Base-by-base conservation (phyloP, 92 coral and sea anemone species). In the Montipora capitata region DNA sequence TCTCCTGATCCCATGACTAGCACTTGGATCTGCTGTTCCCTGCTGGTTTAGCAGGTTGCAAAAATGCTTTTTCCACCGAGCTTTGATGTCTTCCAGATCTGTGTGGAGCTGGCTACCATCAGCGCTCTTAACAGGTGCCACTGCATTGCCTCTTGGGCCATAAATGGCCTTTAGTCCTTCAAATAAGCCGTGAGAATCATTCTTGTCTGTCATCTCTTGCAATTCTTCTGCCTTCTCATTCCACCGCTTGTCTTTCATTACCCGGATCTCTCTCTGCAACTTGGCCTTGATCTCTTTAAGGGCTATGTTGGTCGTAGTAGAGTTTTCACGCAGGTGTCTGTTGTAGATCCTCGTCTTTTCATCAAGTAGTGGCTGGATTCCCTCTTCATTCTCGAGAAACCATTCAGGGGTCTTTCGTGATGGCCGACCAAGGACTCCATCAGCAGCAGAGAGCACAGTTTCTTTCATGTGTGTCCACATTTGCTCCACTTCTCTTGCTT, bases 181-280 rank as follows among this genome's bases (percentile, higher is more conserved):
- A 64, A 15, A 64, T 64, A n/a, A 35, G 69, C 18, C 69, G 69
- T 7, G 38, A 64, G 38, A 14, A 14, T 64, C 69, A 64, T 64
- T 11, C 69, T 64, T 64, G 69, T 64, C n/a, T n/a, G n/a, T n/a
- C n/a, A n/a, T n/a, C 70, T 14, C 70, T 65, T 65, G 27, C 27
- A 13, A 38, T 0, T 65, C 70, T 15, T 65, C 27, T 65, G 70
- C 70, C 27, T 65, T 65, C 27, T 12, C 70, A 65, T n/a, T 65
- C 70, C 41, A 65, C 70, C 70, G n/a, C 5, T 65, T 65, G 70
- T 65, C 41, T 65, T 65, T 65, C 41, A 65, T 65, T 13, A 38
- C 70, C 27, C 0, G 0, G 57, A 49, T 49, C 57, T 49, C 27
- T 64, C 70, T 64, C 70, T 65, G 70, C 70, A 65, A 13, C 7